Evolutionary conservation across 2,797 vertebrate species (phyloP).

Genomic region (Diplodus sargus): DNA sequence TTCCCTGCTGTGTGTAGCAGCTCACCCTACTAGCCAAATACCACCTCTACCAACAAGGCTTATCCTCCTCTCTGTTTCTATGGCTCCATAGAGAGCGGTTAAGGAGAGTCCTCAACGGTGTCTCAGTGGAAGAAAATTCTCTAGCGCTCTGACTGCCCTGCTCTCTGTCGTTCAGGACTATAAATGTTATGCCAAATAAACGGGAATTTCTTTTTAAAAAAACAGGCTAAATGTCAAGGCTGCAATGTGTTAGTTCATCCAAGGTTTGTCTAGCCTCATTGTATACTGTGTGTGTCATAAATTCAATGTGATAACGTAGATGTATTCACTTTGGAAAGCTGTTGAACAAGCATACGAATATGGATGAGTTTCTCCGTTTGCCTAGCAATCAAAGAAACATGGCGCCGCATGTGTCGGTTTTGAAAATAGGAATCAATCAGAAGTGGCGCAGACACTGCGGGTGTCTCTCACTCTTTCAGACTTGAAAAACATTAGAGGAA

Average conservation of each 20-base stretch:
- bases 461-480: slow-evolving; percentile 52
- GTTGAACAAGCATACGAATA: slow-evolving; percentile 52
- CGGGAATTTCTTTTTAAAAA: slow-evolving; percentile 20
- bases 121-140: slow-evolving; percentile 21
- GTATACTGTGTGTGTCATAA: slow-evolving; percentile 24
- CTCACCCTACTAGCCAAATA: slow-evolving; percentile 45
- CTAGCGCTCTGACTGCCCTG: not conserved
- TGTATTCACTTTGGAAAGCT: slow-evolving; percentile 56
- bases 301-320: slow-evolving; percentile 31
- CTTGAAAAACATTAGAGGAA: slow-evolving; percentile 52
- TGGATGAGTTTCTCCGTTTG: slow-evolving; percentile 50
- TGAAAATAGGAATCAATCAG: slow-evolving; percentile 65
- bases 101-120: slow-evolving; percentile 25
- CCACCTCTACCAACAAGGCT: slow-evolving; percentile 25
- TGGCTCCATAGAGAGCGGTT: slow-evolving; percentile 19
- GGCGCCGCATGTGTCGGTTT: slow-evolving; percentile 40
- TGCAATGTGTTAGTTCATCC: slow-evolving; percentile 6
- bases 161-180: slow-evolving; percentile 3
- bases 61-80: slow-evolving; percentile 10
- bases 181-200: slow-evolving; percentile 21
- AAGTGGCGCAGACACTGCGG: slow-evolving; percentile 51
- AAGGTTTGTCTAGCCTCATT: slow-evolving; percentile 22
- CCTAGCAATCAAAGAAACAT: slow-evolving; percentile 60
- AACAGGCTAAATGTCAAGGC: slow-evolving; percentile 54
- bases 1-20: slow-evolving; percentile 26